Evolutionary conservation across 2,888 invertebrate species (phyloP), one percentile per base, ranked within the genome.

Genomic region (Latrodectus hesperus): DNA sequence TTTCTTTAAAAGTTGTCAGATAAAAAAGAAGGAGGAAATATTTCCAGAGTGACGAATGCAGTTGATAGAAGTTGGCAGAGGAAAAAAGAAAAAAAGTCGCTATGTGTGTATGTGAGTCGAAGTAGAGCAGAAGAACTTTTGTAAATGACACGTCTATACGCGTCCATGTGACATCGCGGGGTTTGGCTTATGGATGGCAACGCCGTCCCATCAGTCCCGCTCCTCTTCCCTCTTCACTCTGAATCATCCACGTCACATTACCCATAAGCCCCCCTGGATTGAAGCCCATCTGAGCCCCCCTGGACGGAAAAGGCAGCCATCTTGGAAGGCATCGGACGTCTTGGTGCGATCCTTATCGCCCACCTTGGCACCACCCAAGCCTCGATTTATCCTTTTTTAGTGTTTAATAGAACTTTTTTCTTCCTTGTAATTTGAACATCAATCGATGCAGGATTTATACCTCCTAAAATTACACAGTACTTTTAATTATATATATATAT

Each of bases 211-310:
- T 88, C 87, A 77, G 73, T 64, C 87, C 78, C 65, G n/a, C 74
- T 22, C 84, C 78, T 38, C 74, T 38, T 82, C 83, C 82, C 83
- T 82, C 87, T 83, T 88, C 87, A 73, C 72, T 88, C 87, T 88
- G 87, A 88, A 88, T 88, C 87, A 88, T 88, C 82, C 87, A 88
- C 87, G 87, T 88, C 82, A 88, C 87, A 88, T 88, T 88, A 88
- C 87, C 82, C 87, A 78, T 88, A 88, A 88, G 87, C 87, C 38
- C 87, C 87, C 81, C 77, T 51, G 87, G 87, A 88, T 88, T 88
- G 87, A 78, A 88, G 87, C 87, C 87, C 87, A 88, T 88, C 87
- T 88, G 87, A 88, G 87, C 87, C 87, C 87, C 78, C 81, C 70
- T 60, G 87, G 78, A 73, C 82, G 86, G 81, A 70, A 60, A n/a